These are phyloP conservation scores for Notospermus geniculatus DNA, from an alignment of 1,140 invertebrate species.

Conservation along the genomic window DNA sequence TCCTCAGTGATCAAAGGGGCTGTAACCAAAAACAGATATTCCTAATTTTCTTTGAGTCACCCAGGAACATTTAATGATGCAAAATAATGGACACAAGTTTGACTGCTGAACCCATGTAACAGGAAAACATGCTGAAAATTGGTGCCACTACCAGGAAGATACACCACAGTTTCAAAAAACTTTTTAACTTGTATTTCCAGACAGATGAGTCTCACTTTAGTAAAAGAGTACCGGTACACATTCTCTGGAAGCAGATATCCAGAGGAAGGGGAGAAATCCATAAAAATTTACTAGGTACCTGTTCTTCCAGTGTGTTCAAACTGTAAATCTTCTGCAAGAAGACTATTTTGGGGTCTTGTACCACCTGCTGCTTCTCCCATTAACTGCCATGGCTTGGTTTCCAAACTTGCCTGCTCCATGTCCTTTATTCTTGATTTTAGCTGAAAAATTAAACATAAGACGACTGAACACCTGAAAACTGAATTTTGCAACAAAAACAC, in stretches of 20 bases:
- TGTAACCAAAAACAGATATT: slow-evolving; percentile 34
- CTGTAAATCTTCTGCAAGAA: slow-evolving; percentile 86
- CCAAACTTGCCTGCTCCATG: slow-evolving; percentile 69
- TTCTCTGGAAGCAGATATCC: too few relatives aligned
- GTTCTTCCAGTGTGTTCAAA: slow-evolving; percentile 82
- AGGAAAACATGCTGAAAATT: too few relatives aligned
- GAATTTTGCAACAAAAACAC: slow-evolving; percentile 46
- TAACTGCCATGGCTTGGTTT: slow-evolving; percentile 91
- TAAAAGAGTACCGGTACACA: too few relatives aligned
- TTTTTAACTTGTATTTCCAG: too few relatives aligned
- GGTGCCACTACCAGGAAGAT: too few relatives aligned
- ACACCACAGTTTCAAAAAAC: too few relatives aligned
- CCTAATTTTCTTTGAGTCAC: too few relatives aligned
- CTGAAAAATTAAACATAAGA: slow-evolving; percentile 29
- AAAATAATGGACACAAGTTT: too few relatives aligned
- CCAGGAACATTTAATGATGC: too few relatives aligned
- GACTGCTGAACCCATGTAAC: too few relatives aligned
- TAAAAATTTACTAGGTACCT: slow-evolving; percentile 52
- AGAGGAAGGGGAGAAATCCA: too few relatives aligned
- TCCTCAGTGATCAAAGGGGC: slow-evolving; percentile 89
- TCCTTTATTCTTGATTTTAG: slow-evolving; percentile 66
- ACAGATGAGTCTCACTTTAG: too few relatives aligned
- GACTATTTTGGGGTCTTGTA: slow-evolving; percentile 82
- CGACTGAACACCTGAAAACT: slow-evolving; percentile 43
- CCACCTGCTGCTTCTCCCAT: slow-evolving; percentile 81